phyloP scores from a whole-genome alignment of 2,113 vertebrate species.

The Amblyornis subalaris region DNA sequence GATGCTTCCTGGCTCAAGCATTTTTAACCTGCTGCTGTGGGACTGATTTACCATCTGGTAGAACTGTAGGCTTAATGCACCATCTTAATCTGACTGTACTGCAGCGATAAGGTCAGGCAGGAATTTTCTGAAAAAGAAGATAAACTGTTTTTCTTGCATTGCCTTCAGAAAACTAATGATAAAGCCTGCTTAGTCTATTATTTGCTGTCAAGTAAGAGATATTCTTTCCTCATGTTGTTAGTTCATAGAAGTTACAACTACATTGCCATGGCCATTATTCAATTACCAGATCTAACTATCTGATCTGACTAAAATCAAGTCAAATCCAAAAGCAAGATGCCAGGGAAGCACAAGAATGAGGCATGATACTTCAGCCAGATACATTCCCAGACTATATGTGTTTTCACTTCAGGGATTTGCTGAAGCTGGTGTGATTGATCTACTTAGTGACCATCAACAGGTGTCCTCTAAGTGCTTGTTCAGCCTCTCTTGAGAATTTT shows the following conservation, averaged over 20 bases:
- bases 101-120: not conserved
- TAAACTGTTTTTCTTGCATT: not conserved
- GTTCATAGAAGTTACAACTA: not conserved
- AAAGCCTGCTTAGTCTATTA: not conserved
- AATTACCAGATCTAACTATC: not conserved
- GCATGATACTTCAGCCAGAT: not conserved
- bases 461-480: not conserved
- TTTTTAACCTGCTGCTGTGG: not conserved
- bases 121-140: not conserved
- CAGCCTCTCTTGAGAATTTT: not conserved
- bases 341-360: not conserved
- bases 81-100: not conserved
- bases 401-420: not conserved
- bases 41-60: not conserved
- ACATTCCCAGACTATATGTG: not conserved
- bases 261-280: not conserved
- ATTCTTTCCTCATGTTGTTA: not conserved
- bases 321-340: not conserved
- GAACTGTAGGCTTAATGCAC: not conserved
- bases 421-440: not conserved
- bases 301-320: not conserved
- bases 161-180: not conserved
- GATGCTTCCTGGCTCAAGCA: not conserved
- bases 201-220: not conserved
- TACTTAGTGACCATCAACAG: not conserved